Evolutionary conservation across 1,140 invertebrate species (phyloP).

Genomic region (Megalonaias nervosa): DNA sequence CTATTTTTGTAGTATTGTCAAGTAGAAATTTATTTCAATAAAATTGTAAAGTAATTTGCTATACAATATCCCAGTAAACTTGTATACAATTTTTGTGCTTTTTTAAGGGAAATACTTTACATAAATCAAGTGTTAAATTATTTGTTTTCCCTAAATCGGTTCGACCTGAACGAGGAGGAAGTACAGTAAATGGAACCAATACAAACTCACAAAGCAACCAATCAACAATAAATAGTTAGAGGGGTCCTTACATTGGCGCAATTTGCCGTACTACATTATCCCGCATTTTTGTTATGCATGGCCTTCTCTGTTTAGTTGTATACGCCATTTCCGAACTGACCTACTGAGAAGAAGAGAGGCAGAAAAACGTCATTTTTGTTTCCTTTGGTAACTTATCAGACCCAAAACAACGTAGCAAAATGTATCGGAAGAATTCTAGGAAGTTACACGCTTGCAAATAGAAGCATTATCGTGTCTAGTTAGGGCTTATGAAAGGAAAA

Average conservation of each 20-base stretch:
- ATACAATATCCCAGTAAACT: too few relatives aligned
- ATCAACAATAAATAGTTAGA: conserved; percentile 37
- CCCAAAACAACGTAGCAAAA: conserved; percentile 8
- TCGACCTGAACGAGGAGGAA: too few relatives aligned
- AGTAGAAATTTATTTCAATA: too few relatives aligned
- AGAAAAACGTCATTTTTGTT: background rate
- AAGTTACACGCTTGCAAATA: background rate
- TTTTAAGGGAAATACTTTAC: too few relatives aligned
- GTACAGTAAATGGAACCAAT: too few relatives aligned
- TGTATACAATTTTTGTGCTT: too few relatives aligned
- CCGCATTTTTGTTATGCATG: conserved; percentile 54
- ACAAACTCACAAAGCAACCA: conserved; percentile 22
- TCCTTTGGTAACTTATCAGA: background rate
- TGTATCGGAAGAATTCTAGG: background rate
- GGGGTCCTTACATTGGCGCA: conserved; percentile 36
- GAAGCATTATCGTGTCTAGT: background rate
- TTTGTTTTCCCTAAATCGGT: too few relatives aligned
- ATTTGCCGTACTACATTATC: conserved; percentile 30
- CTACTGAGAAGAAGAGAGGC: background rate
- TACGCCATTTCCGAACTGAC: conserved; percentile 42
- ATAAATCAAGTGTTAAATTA: too few relatives aligned
- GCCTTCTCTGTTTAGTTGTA: conserved; percentile 36
- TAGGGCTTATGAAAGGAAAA: conserved; percentile 4
- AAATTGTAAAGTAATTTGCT: too few relatives aligned
- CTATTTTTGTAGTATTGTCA: too few relatives aligned